Base-by-base conservation (phyloP, 2,113 vertebrate genomes). In the Spilogale gracilis region DNA sequence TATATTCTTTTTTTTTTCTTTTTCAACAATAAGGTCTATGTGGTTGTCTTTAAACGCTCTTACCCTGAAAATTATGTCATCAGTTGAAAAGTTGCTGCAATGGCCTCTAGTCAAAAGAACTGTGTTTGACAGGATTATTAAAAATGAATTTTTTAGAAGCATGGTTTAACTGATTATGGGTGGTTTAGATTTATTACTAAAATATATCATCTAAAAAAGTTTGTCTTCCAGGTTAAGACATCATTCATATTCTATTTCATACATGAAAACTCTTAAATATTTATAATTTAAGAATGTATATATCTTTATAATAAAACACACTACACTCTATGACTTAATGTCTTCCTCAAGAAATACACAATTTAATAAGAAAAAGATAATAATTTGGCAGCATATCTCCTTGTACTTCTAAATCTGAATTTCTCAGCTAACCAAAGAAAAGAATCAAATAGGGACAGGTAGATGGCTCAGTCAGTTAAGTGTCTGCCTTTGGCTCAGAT, bases 101-200 rank as follows among this genome's bases (percentile, higher is more conserved):
- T 13, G 52, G 54, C 11, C 88, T 52, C 20, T 93, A 14, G 7
- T 50, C 93, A 93, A 84, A 38, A 45, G 95, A 98, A 93, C 10
- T 3, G 0, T 69, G 1, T 0, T 85, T 93, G 71, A 85, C 1
- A 23, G 6, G 8, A 45, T 85, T 87, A 76, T 91, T 96, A 96
- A 11, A 91, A 94, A 13, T 48, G 9, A 10, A 54, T 93, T 97
- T 56, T 6, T 85, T 79, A 95, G 17, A 92, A 91, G 80, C 38
- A 67, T 74, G 48, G 9, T 8, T 79, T 73, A 95, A 94, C 92
- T 65, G 93, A 50, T 23, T 88, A 56, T 76, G 16, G 18, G 16
- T 67, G 17, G 0, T 79, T 97, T 95, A 95, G 18, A 83, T 90
- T 81, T 96, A 61, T 92, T 97, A 96, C 71, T 88, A 84, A 98